Base-by-base conservation (phyloP, 2,113 vertebrate genomes). In the Catharus fuscescens region DNA sequence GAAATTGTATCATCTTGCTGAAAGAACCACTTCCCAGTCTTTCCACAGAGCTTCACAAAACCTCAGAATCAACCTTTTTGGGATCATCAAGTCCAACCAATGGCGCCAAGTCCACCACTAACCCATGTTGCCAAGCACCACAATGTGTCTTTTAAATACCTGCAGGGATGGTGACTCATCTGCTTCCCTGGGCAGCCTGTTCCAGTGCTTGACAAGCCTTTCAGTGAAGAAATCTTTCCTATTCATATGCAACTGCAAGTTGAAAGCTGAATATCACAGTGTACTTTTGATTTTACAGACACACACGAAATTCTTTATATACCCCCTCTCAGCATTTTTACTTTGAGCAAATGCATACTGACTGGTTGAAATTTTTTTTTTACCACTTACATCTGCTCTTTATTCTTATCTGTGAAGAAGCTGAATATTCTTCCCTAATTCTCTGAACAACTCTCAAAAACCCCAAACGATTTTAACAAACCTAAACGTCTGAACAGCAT, bases 381-480 rank as follows among this genome's bases (percentile, higher is more conserved):
- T 73, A 89, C 54, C 91, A 91, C 78, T 85, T 79, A 87, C 38
- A 95, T 92, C 89, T 91, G 91, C 44, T 95, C 54, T 91, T 90
- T 62, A 88, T 91, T 72, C 66, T 95, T 64, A 84, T 80, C 50
- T 87, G 29, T 34, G 54, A 50, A 76, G 66, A 90, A 83, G 71
- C 19, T 93, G 87, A 86, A 90, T 83, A 92, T 88, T 65, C 24
- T 20, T 28, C 29, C 12, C 16, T n/a, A 59, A 36, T 45, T 28
- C 32, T n/a, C 11, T 38, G 38, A 84, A 86, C 24, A 65, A 73
- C 26, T 80, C 59, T 53, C 38, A 66, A 54, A 86, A 85, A 59
- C 19, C 44, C 15, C 54, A 85, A 78, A 85, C 73, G 16, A 82
- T 67, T 66, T 95, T 38, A 77, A 85, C 69, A 95, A 96, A 76